These are phyloP conservation scores for Coracopsis vasa DNA, from an alignment of 2,113 vertebrate species.

Conservation along the genomic window DNA sequence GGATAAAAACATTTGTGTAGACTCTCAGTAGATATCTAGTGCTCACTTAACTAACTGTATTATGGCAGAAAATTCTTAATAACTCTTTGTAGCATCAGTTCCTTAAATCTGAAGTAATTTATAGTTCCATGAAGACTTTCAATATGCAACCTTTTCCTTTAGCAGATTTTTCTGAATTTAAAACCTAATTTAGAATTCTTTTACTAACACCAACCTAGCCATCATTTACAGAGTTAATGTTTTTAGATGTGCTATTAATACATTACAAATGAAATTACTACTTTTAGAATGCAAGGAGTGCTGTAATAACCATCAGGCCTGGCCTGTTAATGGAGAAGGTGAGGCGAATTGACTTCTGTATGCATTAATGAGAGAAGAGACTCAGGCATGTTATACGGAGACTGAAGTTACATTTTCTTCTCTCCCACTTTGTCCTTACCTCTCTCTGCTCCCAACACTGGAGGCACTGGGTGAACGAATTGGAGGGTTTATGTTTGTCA, in stretches of 20 bases:
- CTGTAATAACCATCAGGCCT: neutral
- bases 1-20: slow-evolving; percentile 2
- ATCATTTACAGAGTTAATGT: neutral
- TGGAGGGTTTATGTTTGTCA: slow-evolving; percentile 75
- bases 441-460: slow-evolving; percentile 82
- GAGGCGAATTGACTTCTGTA: neutral
- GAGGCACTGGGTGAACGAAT: slow-evolving; percentile 82
- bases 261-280: neutral
- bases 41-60: neutral
- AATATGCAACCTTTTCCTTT: neutral
- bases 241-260: neutral
- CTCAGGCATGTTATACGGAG: neutral
- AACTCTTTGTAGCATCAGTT: neutral
- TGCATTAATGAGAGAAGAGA: neutral
- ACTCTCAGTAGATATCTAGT: neutral
- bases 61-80: neutral
- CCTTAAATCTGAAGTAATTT: neutral
- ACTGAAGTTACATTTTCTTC: neutral
- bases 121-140: neutral
- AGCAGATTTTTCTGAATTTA: neutral
- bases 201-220: neutral
- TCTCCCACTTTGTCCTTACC: slow-evolving; percentile 62
- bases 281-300: neutral
- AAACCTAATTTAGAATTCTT: neutral
- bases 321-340: neutral